phyloP scores from a whole-genome alignment of 2,113 vertebrate species.

The Hylia prasina region DNA sequence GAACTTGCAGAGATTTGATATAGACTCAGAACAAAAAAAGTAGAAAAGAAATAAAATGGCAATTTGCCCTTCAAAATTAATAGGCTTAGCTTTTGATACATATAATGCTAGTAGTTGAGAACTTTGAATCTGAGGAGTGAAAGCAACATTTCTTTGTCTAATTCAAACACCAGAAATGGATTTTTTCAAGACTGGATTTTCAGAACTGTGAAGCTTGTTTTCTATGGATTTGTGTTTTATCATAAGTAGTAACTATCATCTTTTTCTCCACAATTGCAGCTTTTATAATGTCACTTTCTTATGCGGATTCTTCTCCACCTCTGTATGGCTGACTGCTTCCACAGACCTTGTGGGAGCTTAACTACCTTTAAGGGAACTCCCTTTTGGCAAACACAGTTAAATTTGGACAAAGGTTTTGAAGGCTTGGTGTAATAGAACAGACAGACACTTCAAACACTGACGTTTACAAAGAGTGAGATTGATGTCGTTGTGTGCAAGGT shows the following conservation, averaged over 20 bases:
- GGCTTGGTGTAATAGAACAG: not conserved
- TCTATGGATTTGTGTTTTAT: not conserved
- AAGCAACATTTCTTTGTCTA: not conserved
- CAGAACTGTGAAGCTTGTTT: not conserved
- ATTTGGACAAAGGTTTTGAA: constrained; percentile 13
- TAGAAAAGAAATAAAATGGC: not conserved
- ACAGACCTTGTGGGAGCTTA: not conserved
- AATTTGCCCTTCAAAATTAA: not conserved
- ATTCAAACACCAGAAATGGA: not conserved
- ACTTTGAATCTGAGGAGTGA: not conserved
- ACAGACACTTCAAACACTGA: not conserved
- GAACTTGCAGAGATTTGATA: not conserved
- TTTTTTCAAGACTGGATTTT: not conserved
- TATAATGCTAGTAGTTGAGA: not conserved
- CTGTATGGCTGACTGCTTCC: not conserved
- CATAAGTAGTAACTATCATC: not conserved
- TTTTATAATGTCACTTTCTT: not conserved
- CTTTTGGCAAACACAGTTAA: constrained; percentile 7
- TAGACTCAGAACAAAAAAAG: not conserved
- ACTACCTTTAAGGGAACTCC: not conserved
- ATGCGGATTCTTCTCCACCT: not conserved
- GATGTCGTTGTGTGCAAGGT: not conserved
- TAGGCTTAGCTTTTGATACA: not conserved
- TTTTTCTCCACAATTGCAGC: not conserved
- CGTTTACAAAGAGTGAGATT: not conserved